A percentile compares a stretch with the other conserved stretches of the same genome.
These are phyloP conservation scores for Cavia porcellus DNA, from an alignment of 2,113 vertebrate species.

Conservation along the genomic window DNA sequence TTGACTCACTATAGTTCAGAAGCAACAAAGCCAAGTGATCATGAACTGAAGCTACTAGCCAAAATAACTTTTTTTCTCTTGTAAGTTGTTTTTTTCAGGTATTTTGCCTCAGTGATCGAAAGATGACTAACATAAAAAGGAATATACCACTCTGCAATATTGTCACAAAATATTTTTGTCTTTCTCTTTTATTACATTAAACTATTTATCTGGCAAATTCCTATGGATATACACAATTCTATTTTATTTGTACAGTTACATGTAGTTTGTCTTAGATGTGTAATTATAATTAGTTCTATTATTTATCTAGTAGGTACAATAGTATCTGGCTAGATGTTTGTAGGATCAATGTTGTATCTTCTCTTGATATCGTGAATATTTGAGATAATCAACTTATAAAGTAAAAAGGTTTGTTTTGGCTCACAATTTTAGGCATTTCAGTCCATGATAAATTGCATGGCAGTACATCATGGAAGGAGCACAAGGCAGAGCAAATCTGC, in stretches of 20 bases:
- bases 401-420: not conserved
- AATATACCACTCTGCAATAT: not conserved
- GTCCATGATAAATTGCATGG: not conserved
- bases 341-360: not conserved
- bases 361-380: not conserved
- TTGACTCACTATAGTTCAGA: not conserved
- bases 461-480: not conserved
- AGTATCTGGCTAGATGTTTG: not conserved
- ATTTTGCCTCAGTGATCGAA: not conserved
- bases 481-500: not conserved
- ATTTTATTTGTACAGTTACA: not conserved
- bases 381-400: not conserved
- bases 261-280: not conserved
- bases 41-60: not conserved
- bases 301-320: not conserved
- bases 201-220: not conserved
- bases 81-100: not conserved
- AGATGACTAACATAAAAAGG: not conserved
- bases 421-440: not conserved
- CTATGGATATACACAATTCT: not conserved
- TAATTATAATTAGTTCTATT: not conserved
- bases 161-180: not conserved
- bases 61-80: not conserved
- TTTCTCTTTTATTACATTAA: not conserved
- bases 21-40: not conserved